Base-by-base conservation (phyloP, 2,888 invertebrate genomes). In the Nomada lathburiana region DNA sequence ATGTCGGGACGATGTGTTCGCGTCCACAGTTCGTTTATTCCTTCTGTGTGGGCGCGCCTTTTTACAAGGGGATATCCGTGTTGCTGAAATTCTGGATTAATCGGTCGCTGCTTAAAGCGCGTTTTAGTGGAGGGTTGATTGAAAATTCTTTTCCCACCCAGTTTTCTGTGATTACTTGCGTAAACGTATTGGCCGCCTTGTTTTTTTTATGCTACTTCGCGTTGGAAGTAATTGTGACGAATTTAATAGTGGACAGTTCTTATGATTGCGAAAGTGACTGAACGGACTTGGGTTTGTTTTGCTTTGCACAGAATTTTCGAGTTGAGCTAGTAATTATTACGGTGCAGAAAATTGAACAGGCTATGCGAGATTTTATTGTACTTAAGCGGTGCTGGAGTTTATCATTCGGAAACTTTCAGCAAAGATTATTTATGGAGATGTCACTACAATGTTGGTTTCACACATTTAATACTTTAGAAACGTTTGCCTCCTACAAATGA, bases 21-120 rank as follows among this genome's bases (percentile, higher is more conserved):
- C n/a, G 52, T 72, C 52, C 65, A n/a, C 20, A 16, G 26, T 47
- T 65, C 60, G 36, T 55, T 47, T 71, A 26, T 36, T 53, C 44
- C 7, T 2, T 44, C 4, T 52, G 11, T 59, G n/a, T n/a, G 2
- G 9, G 36, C 23, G 18, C 18, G 42, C 29, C 23, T 62, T 71
- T 57, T 29, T 44, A n/a, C 69, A n/a, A 2, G 29, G 5, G 9
- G 20, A 9, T 47, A 42, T 42, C 44, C 60, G 18, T 9, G 62
- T 50, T 64, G n/a, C 73, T 72, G 20, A 42, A 60, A 53, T 55
- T 18, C 16, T 44, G 9, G 18, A 13, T 13, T 20, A n/a, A 44
- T n/a, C n/a, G 50, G 50, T 23, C 11, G 13, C 4, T 59, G 47
- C 20, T 70, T 44, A 47, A 62, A 57, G 29, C 20, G 29, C 52